phyloP scores from a whole-genome alignment of 2,113 vertebrate species.

The Salvelinus alpinus region DNA sequence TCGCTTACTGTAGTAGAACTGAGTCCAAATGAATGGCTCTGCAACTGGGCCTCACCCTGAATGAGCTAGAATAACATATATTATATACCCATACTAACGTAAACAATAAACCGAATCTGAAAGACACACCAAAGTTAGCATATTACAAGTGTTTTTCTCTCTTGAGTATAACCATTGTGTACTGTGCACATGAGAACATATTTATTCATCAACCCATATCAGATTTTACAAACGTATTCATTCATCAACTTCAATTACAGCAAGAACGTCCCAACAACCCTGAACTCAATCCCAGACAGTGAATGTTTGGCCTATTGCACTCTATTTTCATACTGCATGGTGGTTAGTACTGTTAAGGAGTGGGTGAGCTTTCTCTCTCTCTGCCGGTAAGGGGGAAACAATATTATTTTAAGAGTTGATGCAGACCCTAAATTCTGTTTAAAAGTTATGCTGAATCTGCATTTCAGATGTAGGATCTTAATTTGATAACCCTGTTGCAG shows the following conservation, averaged over 20 bases:
- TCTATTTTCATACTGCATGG: neutral
- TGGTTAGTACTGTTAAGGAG: neutral
- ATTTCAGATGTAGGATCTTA: neutral
- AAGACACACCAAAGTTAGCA: constrained; percentile 31
- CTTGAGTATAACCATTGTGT: neutral
- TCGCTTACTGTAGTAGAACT: no score
- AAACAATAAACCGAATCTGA: constrained; percentile 40
- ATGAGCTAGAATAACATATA: constrained; percentile 21
- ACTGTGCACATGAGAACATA: neutral
- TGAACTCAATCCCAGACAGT: constrained; percentile 19
- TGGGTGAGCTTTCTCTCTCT: neutral
- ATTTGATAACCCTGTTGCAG: no score
- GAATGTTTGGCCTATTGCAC: constrained; percentile 1
- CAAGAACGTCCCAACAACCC: constrained; percentile 47
- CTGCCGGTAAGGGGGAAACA: neutral
- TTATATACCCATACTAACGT: constrained; percentile 26
- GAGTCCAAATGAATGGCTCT: neutral
- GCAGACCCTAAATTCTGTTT: neutral
- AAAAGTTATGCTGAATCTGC: neutral
- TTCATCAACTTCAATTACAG: constrained; percentile 45
- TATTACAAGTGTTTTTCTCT: neutral
- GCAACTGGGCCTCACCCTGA: constrained; percentile 24
- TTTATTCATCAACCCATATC: neutral
- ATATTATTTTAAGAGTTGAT: neutral
- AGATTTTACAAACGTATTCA: constrained; percentile 24